Conservation (phyloP, 92 coral and sea anemone species). For the Porites rus region DNA sequence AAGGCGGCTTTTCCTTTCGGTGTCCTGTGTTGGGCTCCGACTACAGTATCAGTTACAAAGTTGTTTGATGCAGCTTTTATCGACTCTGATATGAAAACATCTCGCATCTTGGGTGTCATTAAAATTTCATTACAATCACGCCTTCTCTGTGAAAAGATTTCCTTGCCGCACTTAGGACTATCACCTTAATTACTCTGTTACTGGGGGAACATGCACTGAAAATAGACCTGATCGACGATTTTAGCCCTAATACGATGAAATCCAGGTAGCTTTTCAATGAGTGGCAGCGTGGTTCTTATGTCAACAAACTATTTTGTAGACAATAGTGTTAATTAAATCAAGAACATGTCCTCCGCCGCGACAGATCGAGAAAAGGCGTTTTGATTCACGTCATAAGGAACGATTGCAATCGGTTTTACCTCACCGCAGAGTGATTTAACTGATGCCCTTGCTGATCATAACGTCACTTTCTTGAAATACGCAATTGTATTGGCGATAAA, state of each 20-base stretch:
- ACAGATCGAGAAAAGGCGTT: not conserved
- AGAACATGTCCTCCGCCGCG: slow-evolving; percentile 29
- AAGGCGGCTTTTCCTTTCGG: slow-evolving; percentile 50
- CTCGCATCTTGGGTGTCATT: slow-evolving; percentile 36
- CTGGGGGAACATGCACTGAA: slow-evolving; percentile 12
- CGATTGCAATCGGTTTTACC: not conserved
- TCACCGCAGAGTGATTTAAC: slow-evolving; percentile 16
- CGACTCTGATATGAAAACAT: slow-evolving; percentile 52
- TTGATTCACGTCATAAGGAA: not conserved
- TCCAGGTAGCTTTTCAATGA: slow-evolving; percentile 16
- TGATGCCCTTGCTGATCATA: not conserved
- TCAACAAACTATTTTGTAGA: slow-evolving; percentile 71
- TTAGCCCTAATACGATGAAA: slow-evolving; percentile 2
- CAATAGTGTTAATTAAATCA: slow-evolving; percentile 77
- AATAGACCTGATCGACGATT: not conserved
- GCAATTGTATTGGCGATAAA: not conserved
- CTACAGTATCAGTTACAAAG: slow-evolving; percentile 57
- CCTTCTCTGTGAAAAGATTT: slow-evolving; percentile 23
- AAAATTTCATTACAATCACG: slow-evolving; percentile 54
- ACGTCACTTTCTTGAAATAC: slow-evolving; percentile 12
- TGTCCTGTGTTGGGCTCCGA: slow-evolving; percentile 44
- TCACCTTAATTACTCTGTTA: slow-evolving; percentile 11
- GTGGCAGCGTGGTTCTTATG: slow-evolving; percentile 59
- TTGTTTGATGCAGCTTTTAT: slow-evolving; percentile 44
- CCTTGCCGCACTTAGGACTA: not conserved